These are phyloP conservation scores for Leptinotarsa defecta DNA, from an alignment of 1,140 invertebrate species.

Conservation along the genomic window DNA sequence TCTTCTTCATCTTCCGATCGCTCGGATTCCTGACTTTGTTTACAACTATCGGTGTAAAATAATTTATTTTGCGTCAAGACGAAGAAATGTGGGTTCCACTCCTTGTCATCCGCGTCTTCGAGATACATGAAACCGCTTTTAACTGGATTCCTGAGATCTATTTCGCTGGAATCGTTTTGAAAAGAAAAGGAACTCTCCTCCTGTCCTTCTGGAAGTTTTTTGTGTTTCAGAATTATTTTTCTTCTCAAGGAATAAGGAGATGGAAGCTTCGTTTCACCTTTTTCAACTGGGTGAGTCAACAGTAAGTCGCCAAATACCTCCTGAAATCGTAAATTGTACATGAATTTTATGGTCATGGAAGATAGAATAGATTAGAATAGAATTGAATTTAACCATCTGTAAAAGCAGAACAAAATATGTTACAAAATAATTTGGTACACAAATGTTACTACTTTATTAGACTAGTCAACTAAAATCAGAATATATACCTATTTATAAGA, in stretches of 20 bases:
- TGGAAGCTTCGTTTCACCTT: conserved; percentile 81
- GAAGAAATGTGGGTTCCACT: conserved; percentile 95
- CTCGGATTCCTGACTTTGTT: conserved; percentile 51
- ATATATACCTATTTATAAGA: no score
- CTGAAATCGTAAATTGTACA: conserved; percentile 39
- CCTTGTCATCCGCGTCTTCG: conserved; percentile 85
- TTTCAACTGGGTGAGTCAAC: conserved; percentile 77
- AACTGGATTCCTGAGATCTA: conserved; percentile 75
- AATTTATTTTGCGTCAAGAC: conserved; percentile 89
- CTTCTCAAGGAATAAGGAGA: conserved; percentile 80
- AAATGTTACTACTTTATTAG: no score
- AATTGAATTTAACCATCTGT: no score
- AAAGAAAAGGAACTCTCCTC: conserved; percentile 64
- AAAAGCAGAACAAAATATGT: no score
- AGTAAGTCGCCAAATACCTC: conserved; percentile 93
- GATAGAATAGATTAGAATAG: no score
- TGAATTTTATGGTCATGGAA: no score
- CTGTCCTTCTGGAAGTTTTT: conserved; percentile 87
- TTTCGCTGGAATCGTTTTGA: conserved; percentile 33
- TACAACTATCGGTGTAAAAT: conserved; percentile 70
- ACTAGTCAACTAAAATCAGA: no score
- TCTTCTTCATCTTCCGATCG: conserved; percentile 61
- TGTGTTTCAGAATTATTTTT: conserved; percentile 91
- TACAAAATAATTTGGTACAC: no score
- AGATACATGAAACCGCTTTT: conserved; percentile 92